These are phyloP conservation scores for Bombus consobrinus DNA, from an alignment of 1,140 invertebrate genomes.

Conservation along the genomic window DNA sequence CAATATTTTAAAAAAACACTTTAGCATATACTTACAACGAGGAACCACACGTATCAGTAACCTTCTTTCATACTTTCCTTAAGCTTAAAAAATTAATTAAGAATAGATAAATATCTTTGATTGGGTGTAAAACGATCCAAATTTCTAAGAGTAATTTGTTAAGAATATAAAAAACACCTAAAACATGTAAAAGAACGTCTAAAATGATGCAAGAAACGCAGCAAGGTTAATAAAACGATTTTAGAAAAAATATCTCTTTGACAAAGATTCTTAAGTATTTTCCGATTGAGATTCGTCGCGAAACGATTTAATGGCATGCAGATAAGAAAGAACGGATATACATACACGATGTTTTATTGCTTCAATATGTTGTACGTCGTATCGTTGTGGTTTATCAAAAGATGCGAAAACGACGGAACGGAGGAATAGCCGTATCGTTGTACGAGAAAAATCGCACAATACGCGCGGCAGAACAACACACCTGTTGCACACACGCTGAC, in stretches of 20 bases:
- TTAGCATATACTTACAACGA: no score
- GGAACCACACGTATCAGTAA: no score
- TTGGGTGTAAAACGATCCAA: not conserved
- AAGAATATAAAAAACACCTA: not conserved
- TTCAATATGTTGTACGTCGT: not conserved
- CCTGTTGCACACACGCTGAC: constrained; percentile 30
- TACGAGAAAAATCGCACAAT: constrained; percentile 6
- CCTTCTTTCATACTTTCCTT: no score
- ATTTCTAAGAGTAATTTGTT: not conserved
- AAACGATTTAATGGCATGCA: not conserved
- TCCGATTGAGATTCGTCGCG: not conserved
- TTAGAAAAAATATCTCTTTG: not conserved
- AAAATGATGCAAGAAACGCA: not conserved
- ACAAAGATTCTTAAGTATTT: not conserved
- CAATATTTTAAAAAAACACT: no score
- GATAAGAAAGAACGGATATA: not conserved
- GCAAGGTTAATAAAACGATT: not conserved
- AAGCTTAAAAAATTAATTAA: no score
- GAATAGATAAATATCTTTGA: no score
- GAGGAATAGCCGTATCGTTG: not conserved
- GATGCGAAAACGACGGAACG: not conserved
- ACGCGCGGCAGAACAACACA: not conserved
- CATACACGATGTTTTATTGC: not conserved
- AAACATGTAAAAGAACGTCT: no score
- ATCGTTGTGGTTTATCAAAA: not conserved